Percentiles rank a stretch among this genome's conserved stretches.
These are phyloP conservation scores for Acrossocheilus wenchowensis DNA, from an alignment of 2,797 vertebrate species.

Conservation along the genomic window DNA sequence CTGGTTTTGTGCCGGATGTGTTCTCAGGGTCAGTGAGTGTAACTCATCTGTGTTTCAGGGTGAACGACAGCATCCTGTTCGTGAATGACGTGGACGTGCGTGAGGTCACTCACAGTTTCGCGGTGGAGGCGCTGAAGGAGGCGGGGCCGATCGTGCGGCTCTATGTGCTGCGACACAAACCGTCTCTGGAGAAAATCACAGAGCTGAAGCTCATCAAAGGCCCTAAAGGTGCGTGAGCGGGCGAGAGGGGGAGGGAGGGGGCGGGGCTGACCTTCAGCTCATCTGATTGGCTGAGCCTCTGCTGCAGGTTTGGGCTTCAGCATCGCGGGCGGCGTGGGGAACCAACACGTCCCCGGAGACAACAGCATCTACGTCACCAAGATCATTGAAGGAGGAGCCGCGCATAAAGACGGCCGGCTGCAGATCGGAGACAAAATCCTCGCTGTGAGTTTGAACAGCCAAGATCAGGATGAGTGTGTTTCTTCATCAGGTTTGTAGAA, in stretches of 20 bases:
- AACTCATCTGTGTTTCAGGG: conserved; percentile 66
- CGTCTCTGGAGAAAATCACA: conserved; percentile 77
- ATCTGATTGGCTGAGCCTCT: conserved; percentile 22
- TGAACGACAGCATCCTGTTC: conserved; percentile 90
- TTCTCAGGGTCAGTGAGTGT: no score
- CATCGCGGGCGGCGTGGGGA: conserved; percentile 86
- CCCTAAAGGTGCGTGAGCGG: conserved; percentile 75
- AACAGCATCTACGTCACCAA: conserved; percentile 92
- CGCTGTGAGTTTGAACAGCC: conserved; percentile 69
- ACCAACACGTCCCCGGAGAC: conserved; percentile 89
- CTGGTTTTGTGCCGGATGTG: no score
- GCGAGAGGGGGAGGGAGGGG: neutral
- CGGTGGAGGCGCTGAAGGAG: conserved; percentile 90
- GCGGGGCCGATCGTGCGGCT: conserved; percentile 89
- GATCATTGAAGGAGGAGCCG: conserved; percentile 88
- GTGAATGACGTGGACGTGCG: conserved; percentile 90
- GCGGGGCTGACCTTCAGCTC: neutral
- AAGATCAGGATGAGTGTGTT: no score
- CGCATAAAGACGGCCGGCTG: conserved; percentile 86
- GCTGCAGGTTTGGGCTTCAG: conserved; percentile 82
- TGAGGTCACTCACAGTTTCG: conserved; percentile 88
- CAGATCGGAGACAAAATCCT: conserved; percentile 90
- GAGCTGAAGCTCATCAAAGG: conserved; percentile 92
- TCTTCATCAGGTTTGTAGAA: no score
- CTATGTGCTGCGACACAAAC: conserved; percentile 85